These are phyloP conservation scores for Sebastiscus albofasciatus DNA, from an alignment of 2,797 vertebrate species.

Conservation along the genomic window DNA sequence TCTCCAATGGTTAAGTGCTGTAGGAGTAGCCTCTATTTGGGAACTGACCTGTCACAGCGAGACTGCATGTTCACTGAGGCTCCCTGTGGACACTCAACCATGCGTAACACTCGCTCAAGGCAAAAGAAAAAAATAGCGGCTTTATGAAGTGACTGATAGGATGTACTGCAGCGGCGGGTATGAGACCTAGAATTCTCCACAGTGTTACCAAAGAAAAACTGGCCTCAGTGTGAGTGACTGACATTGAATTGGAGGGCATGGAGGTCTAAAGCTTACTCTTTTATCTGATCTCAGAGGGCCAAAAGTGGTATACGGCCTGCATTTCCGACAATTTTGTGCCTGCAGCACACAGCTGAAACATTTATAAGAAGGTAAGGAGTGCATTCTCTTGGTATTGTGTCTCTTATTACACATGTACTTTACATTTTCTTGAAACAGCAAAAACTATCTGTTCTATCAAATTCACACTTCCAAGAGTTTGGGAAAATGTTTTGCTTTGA, in stretches of 20 bases:
- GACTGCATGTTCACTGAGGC: conserved; percentile 45
- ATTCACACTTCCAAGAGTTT: background rate
- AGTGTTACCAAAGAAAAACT: conserved; percentile 47
- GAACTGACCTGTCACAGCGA: conserved; percentile 61
- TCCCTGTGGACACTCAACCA: conserved; percentile 60
- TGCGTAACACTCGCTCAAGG: conserved; percentile 57
- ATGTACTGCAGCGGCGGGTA: conserved; percentile 34
- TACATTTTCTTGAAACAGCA: too few relatives aligned
- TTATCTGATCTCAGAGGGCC: conserved; percentile 57
- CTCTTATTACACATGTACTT: background rate
- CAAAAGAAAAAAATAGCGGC: conserved; percentile 19
- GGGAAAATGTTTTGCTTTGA: background rate
- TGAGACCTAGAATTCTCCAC: conserved; percentile 53
- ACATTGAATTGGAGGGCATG: conserved; percentile 49
- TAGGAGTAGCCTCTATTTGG: conserved; percentile 45
- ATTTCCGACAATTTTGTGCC: conserved; percentile 23
- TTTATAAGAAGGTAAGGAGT: conserved; percentile 27
- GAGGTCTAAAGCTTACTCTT: conserved; percentile 45
- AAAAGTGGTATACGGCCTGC: background rate
- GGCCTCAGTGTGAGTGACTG: conserved; percentile 46
- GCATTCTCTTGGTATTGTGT: background rate
- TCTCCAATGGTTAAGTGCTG: conserved; percentile 37
- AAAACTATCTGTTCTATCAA: background rate
- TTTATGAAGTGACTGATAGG: conserved; percentile 56
- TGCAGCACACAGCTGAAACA: conserved; percentile 15